A percentile compares a stretch with the other conserved stretches of the same genome.
Conservation (phyloP, 2,113 vertebrate species). For the Nothocercus julius region DNA sequence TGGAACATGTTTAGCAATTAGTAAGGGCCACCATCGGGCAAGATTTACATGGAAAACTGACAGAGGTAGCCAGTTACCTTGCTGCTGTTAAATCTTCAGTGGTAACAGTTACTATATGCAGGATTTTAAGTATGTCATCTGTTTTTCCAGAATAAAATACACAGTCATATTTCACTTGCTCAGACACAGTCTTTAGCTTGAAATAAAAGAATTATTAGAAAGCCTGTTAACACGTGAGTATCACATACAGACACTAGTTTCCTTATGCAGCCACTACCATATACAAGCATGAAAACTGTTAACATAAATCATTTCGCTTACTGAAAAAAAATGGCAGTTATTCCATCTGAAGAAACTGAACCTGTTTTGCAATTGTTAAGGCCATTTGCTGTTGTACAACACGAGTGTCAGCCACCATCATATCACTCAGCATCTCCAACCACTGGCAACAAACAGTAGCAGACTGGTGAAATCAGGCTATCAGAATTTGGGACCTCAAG, state of each 20-base stretch:
- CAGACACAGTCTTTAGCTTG: neutral
- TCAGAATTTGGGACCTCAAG: neutral
- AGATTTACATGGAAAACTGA: neutral
- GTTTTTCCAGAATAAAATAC: neutral
- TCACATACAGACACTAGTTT: neutral
- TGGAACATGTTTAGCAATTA: neutral
- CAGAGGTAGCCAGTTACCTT: neutral
- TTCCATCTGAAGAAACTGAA: neutral
- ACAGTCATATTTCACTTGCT: neutral
- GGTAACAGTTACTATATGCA: neutral
- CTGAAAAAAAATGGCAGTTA: neutral
- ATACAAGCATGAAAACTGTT: neutral
- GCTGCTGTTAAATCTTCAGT: neutral
- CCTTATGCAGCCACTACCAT: neutral
- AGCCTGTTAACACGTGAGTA: neutral
- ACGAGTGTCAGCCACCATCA: neutral
- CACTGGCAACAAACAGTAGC: too few species aligned
- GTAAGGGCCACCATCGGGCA: neutral
- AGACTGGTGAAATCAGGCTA: neutral
- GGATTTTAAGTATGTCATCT: neutral
- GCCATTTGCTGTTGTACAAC: neutral
- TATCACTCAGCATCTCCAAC: neutral
- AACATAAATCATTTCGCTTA: neutral
- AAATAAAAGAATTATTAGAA: neutral
- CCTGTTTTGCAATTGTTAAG: neutral